Percentiles rank a stretch among this genome's conserved stretches.
These are phyloP conservation scores for Alauda arvensis DNA, from an alignment of 2,797 vertebrate genomes.

Conservation along the genomic window DNA sequence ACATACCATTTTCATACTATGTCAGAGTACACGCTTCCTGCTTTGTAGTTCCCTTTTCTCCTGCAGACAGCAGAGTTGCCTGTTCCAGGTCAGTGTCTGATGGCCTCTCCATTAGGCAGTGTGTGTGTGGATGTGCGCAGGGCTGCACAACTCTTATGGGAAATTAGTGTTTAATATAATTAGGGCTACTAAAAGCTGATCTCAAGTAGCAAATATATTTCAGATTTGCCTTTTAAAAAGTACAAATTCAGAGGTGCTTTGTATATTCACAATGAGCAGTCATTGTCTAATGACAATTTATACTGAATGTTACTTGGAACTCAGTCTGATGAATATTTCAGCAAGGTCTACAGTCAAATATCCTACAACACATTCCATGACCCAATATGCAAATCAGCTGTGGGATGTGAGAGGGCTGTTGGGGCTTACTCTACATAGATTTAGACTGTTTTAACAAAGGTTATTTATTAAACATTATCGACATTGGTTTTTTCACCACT, in stretches of 20 bases:
- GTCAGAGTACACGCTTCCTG: not conserved
- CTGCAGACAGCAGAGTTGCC: not conserved
- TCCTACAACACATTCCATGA: slow-evolving; percentile 41
- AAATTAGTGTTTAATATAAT: not conserved
- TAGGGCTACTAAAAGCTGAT: not conserved
- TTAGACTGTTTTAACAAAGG: slow-evolving; percentile 47
- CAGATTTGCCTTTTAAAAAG: not conserved
- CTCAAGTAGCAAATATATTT: not conserved
- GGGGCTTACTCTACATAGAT: slow-evolving; percentile 50
- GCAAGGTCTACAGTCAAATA: slow-evolving; percentile 38
- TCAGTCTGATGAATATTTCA: slow-evolving; percentile 23
- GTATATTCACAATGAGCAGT: not conserved
- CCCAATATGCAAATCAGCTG: slow-evolving; percentile 60
- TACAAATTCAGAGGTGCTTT: not conserved
- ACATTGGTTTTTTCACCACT: slow-evolving; percentile 23
- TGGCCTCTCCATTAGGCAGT: not conserved
- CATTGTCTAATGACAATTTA: not conserved
- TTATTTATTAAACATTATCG: slow-evolving; percentile 60
- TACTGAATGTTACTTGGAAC: not conserved
- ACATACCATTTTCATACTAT: not conserved
- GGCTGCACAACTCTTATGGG: not conserved
- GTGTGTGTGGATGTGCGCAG: not conserved
- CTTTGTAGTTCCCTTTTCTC: not conserved
- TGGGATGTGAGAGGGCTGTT: slow-evolving; percentile 31
- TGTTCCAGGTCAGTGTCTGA: not conserved